Conservation (phyloP, 2,113 vertebrate genomes). For the Zosterops hypoxanthus region DNA sequence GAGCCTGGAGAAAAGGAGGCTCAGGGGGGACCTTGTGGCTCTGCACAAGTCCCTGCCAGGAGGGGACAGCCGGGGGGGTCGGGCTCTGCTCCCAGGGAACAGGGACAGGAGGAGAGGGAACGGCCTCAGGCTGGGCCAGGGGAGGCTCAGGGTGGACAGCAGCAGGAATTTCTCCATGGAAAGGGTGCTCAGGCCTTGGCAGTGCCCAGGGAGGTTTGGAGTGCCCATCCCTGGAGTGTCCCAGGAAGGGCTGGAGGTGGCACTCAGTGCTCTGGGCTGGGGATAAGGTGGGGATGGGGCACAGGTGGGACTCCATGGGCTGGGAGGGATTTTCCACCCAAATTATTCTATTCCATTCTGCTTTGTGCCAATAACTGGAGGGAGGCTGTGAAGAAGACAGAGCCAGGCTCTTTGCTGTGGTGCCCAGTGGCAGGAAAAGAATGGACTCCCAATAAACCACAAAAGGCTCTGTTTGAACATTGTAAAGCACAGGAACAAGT, state of each 20-base stretch:
- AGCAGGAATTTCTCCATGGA: background rate
- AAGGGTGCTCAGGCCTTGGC: background rate
- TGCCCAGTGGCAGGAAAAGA: background rate
- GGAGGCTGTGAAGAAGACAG: background rate
- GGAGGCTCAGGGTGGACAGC: no score
- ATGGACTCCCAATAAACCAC: background rate
- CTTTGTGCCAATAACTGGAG: background rate
- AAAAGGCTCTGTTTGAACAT: background rate
- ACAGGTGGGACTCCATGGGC: accelerated
- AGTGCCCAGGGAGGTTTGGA: background rate
- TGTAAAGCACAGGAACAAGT: background rate
- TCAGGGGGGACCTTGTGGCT: no score
- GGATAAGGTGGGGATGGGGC: accelerated
- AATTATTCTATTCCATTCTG: background rate
- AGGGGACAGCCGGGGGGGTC: no score
- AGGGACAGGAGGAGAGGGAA: no score
- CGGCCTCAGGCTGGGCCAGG: no score
- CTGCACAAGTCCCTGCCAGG: no score
- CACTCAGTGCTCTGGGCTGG: background rate
- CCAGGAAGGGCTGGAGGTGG: background rate
- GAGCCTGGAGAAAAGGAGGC: no score
- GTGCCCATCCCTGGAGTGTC: background rate
- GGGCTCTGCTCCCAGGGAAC: no score
- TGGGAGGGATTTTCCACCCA: background rate
- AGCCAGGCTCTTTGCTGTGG: background rate